Conservation (phyloP, 2,797 vertebrate species). For the Podarcis lilfordi region DNA sequence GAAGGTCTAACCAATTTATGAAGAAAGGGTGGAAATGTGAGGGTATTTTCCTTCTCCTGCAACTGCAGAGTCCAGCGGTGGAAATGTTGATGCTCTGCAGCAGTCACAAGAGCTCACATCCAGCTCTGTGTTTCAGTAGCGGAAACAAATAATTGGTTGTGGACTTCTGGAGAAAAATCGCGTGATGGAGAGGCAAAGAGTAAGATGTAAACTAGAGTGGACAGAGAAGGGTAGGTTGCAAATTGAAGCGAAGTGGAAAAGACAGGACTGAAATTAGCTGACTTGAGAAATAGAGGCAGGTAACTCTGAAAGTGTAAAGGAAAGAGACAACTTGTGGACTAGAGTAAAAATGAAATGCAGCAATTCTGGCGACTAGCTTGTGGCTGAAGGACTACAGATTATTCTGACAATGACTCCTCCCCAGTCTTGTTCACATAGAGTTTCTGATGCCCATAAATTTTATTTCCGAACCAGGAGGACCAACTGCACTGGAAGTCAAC, state of each 20-base stretch:
- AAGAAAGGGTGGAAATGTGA: background rate
- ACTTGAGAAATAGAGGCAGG: conserved; percentile 34
- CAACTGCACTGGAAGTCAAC: background rate
- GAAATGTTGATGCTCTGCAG: background rate
- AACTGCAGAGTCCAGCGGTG: background rate
- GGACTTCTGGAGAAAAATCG: conserved; percentile 23
- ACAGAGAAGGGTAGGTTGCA: conserved; percentile 40
- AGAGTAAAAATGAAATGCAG: conserved; percentile 64
- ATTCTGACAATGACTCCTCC: background rate
- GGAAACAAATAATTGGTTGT: conserved; percentile 53
- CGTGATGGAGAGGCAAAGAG: background rate
- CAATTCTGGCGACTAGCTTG: conserved; percentile 54
- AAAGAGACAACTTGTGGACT: conserved; percentile 50
- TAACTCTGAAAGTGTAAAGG: conserved; percentile 39
- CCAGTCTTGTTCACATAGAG: background rate
- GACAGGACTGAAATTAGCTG: conserved; percentile 65
- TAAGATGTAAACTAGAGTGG: conserved; percentile 41
- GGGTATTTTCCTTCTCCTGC: background rate
- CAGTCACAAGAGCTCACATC: background rate
- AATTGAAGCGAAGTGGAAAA: conserved; percentile 58
- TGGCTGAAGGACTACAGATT: conserved; percentile 19
- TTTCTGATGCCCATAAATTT: background rate
- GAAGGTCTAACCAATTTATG: background rate
- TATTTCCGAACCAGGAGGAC: background rate
- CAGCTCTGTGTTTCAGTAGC: conserved; percentile 26